Evolutionary conservation across 2,888 invertebrate species (phyloP), one percentile per base, ranked within the genome.

Genomic region (Mellilla xanthometata): DNA sequence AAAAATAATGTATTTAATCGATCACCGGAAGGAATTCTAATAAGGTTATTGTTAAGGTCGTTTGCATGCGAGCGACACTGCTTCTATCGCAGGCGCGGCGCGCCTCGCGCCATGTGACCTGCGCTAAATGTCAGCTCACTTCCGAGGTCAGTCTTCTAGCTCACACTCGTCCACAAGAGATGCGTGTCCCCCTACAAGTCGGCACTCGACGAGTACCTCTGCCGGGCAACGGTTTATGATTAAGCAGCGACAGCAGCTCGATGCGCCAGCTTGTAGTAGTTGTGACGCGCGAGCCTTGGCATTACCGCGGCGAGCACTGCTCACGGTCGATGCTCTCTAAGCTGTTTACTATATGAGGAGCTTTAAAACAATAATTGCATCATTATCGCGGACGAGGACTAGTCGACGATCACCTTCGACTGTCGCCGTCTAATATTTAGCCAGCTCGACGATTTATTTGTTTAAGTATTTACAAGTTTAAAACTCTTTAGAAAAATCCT

Each of bases 111-210:
- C 5, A 5, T 5, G 5, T 15, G 5, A 15, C 15, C 2, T 7
- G 3, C 28, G 23, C 39, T 24, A 55, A 55, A 59, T 54, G 52
- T 51, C 52, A 56, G 52, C 57, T 54, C 51, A 52, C 13, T 48
- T 55, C 48, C 57, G 55, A 57, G 56, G 52, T 26, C 44, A 15
- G 15, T 15, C 15, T 15, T 5, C 15, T 15, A 15, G 3, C 15
- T 2, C 15, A 15, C 15, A n/a, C n/a, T n/a, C n/a, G n/a, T n/a
- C n/a, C n/a, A n/a, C n/a, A n/a, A n/a, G n/a, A n/a, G n/a, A n/a
- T n/a, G n/a, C n/a, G n/a, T n/a, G n/a, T n/a, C n/a, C n/a, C n/a
- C n/a, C n/a, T n/a, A n/a, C n/a, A n/a, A n/a, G n/a, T n/a, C n/a
- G n/a, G n/a, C n/a, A n/a, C n/a, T n/a, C n/a, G n/a, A n/a, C n/a